phyloP scores from a whole-genome alignment of 64 coral and sea anemone genomes.

The Stylophora pistillata region DNA sequence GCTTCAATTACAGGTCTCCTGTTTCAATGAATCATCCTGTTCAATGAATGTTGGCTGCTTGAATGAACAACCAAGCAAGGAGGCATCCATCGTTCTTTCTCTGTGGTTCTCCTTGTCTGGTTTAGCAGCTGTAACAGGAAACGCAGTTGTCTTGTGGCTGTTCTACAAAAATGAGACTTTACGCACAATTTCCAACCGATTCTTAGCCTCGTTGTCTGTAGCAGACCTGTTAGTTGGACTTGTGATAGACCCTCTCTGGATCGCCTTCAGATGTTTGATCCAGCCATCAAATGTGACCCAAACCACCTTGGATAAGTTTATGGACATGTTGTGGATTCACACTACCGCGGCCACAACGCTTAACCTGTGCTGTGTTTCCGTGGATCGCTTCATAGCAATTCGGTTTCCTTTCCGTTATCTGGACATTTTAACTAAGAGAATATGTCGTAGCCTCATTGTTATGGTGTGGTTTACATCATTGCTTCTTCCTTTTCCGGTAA shows the following conservation, averaged over 20 bases:
- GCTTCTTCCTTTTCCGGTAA: background rate
- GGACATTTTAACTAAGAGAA: slow-evolving; percentile 11
- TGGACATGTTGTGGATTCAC: background rate
- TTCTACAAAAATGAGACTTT: slow-evolving; percentile 8
- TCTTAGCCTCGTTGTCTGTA: slow-evolving; percentile 3
- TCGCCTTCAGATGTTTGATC: background rate
- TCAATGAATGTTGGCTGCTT: background rate
- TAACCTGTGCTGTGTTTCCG: slow-evolving; percentile 18
- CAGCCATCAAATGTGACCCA: background rate
- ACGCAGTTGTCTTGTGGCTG: slow-evolving; percentile 17
- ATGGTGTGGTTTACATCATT: background rate
- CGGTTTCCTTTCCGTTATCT: slow-evolving; percentile 23
- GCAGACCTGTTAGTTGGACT: slow-evolving; percentile 25
- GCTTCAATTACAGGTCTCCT: background rate
- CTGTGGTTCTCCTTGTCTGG: background rate
- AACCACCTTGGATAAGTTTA: background rate
- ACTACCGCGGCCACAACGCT: background rate
- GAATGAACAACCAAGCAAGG: background rate
- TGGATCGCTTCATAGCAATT: slow-evolving; percentile 30
- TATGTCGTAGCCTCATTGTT: background rate
- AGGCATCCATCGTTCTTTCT: background rate
- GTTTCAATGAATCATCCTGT: background rate
- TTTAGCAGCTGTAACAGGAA: slow-evolving; percentile 15
- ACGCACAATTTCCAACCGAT: slow-evolving; percentile 13
- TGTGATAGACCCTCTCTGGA: background rate